Percentiles rank a stretch among this genome's conserved stretches.
Conservation (phyloP, 1,140 invertebrate species). For the Ephestia elutella region DNA sequence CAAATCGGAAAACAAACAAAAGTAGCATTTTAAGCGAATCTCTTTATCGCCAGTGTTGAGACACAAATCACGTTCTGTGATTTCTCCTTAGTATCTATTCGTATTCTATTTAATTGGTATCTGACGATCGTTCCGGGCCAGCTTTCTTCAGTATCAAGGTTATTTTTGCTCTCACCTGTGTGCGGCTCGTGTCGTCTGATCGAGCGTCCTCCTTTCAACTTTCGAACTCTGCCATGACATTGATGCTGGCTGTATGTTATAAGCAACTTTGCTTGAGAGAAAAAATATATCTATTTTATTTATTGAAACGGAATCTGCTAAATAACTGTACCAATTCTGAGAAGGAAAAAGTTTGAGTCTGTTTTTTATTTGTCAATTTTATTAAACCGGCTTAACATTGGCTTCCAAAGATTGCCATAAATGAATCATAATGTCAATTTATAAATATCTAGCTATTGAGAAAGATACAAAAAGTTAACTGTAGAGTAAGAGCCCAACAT, state of each 20-base stretch:
- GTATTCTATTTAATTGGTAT: slow-evolving; percentile 43
- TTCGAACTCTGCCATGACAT: slow-evolving; percentile 30
- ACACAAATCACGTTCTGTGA: slow-evolving; percentile 16
- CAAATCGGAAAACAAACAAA: background rate
- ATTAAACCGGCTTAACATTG: too few relatives aligned
- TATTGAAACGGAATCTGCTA: background rate
- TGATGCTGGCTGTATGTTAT: slow-evolving; percentile 2
- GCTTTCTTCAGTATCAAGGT: slow-evolving; percentile 60
- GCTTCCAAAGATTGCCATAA: too few relatives aligned
- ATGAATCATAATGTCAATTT: too few relatives aligned
- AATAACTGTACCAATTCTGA: too few relatives aligned
- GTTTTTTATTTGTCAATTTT: too few relatives aligned
- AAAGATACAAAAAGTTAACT: too few relatives aligned
- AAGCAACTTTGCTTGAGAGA: background rate
- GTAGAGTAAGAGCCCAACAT: too few relatives aligned
- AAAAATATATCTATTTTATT: background rate
- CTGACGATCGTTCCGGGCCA: slow-evolving; percentile 38
- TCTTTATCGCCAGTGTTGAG: slow-evolving; percentile 4
- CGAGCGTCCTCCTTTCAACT: slow-evolving; percentile 43
- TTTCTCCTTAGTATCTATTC: slow-evolving; percentile 26
- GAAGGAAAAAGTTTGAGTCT: too few relatives aligned
- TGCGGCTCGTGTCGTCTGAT: slow-evolving; percentile 28
- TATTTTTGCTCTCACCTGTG: slow-evolving; percentile 46
- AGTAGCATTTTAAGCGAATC: background rate
- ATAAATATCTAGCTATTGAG: too few relatives aligned